Evolutionary conservation across 2,113 vertebrate genomes (phyloP), one percentile per base, ranked within the genome.

Genomic region (human (Homo sapiens)): DNA sequence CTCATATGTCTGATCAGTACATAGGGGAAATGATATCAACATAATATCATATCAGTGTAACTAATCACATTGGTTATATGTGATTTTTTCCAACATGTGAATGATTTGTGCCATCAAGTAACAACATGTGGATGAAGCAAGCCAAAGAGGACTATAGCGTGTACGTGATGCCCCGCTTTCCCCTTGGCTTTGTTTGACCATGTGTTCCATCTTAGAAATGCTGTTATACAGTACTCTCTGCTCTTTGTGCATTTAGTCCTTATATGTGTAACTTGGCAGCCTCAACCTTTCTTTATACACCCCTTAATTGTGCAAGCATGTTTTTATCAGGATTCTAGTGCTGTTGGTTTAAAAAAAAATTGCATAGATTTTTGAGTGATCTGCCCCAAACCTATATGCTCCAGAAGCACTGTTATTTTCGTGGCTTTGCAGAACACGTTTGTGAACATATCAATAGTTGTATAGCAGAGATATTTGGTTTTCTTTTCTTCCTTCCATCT

Each of bases 151-250:
- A 93, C 0, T 48, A 4, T 16, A 48, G 30, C 8, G 0, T 13
- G 0, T 32, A n/a, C 48, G 0, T 0, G 4, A 3, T 25, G 40
- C 45, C 32, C 52, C 12, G 4, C 43, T 20, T n/a, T 76, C 55
- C 25, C 61, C 64, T 55, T 66, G 92, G 48, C 68, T 23, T 22
- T 7, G 0, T 48, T 23, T 30, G 22, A 35, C 43, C 57, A 18
- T 0, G 0, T 14, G 78, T 17, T 20, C 8, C 20, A 11, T 10
- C 66, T 61, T 25, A 25, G 50, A 78, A 38, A 16, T 70, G 76
- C 59, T 7, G 0, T 70, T 0, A 0, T 2, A 4, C 14, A 2
- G 25, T 70, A 25, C 40, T 50, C 0, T 52, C 27, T 59, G 16
- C 35, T 50, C 22, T 78, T 59, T 2, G 1, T 48, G 45, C 25